Conservation (phyloP, 2,797 vertebrate species). For the Coilia nasus region DNA sequence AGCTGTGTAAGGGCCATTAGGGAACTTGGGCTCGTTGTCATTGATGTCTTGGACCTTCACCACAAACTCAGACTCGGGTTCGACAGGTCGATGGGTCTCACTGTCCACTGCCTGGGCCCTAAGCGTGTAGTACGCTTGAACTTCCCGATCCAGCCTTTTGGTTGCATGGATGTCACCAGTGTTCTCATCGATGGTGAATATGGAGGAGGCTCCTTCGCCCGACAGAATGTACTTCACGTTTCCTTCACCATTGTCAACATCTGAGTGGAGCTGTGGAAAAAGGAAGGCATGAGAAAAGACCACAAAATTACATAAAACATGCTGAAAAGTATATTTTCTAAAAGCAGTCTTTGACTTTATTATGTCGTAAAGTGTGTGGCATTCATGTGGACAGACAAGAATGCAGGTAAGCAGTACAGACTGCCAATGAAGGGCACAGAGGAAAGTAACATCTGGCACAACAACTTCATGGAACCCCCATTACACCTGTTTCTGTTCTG, state of each 20-base stretch:
- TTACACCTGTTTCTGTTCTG: not conserved
- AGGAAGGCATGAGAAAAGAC: not conserved
- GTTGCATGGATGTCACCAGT: slow-evolving; percentile 96
- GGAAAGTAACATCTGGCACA: not conserved
- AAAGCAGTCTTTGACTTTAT: too few relatives aligned
- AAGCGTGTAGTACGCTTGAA: slow-evolving; percentile 94
- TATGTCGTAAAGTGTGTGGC: too few relatives aligned
- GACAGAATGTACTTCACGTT: slow-evolving; percentile 95
- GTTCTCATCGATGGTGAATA: slow-evolving; percentile 98
- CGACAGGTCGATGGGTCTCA: slow-evolving; percentile 86
- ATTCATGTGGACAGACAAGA: too few relatives aligned
- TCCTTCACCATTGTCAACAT: slow-evolving; percentile 94
- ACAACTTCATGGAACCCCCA: not conserved
- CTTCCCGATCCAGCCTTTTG: slow-evolving; percentile 93
- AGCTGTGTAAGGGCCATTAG: slow-evolving; percentile 92
- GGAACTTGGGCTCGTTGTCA: slow-evolving; percentile 94
- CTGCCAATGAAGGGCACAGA: not conserved
- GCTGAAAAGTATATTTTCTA: too few relatives aligned
- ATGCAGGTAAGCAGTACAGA: not conserved
- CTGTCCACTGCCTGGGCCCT: slow-evolving; percentile 90
- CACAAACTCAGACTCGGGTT: slow-evolving; percentile 91
- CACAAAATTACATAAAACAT: too few relatives aligned
- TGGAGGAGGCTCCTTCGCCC: slow-evolving; percentile 92
- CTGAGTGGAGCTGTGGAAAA: slow-evolving; percentile 91
- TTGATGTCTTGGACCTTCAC: slow-evolving; percentile 99